These are phyloP conservation scores for Aspidapion aeneum DNA, from an alignment of 2,888 invertebrate genomes.

Conservation along the genomic window DNA sequence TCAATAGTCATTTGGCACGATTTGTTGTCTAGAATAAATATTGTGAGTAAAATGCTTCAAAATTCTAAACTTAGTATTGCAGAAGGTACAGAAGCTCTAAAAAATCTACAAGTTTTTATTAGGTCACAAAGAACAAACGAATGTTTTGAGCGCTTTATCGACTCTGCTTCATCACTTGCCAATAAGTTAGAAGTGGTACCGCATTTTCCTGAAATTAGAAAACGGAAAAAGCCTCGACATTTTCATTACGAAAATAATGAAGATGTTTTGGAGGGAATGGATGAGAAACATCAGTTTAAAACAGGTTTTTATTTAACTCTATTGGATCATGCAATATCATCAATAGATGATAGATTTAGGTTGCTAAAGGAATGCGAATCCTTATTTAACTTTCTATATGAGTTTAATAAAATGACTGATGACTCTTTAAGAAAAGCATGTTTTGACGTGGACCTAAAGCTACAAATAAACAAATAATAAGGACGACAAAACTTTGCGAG, in stretches of 20 bases:
- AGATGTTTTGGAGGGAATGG: background rate
- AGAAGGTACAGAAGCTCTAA: background rate
- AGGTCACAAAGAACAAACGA: background rate
- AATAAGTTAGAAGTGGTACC: background rate
- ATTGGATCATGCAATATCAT: background rate
- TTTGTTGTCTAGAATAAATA: background rate
- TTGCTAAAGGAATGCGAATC: too few relatives aligned
- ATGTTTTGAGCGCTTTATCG: too few relatives aligned
- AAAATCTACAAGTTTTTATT: background rate
- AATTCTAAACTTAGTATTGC: background rate
- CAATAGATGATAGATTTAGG: too few relatives aligned
- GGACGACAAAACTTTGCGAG: background rate
- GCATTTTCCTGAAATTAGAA: background rate
- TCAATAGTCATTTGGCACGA: background rate
- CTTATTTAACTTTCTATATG: too few relatives aligned
- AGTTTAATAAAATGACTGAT: too few relatives aligned
- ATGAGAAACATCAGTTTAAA: background rate
- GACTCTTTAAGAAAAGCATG: too few relatives aligned
- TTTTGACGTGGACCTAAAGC: background rate
- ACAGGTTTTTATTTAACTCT: background rate
- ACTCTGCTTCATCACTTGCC: background rate
- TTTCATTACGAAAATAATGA: background rate
- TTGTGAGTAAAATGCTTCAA: background rate
- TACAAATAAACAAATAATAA: background rate
- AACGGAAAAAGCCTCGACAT: background rate